Conservation (phyloP, 2,113 vertebrate genomes). For the Sinocyclocheilus anshuiensis region DNA sequence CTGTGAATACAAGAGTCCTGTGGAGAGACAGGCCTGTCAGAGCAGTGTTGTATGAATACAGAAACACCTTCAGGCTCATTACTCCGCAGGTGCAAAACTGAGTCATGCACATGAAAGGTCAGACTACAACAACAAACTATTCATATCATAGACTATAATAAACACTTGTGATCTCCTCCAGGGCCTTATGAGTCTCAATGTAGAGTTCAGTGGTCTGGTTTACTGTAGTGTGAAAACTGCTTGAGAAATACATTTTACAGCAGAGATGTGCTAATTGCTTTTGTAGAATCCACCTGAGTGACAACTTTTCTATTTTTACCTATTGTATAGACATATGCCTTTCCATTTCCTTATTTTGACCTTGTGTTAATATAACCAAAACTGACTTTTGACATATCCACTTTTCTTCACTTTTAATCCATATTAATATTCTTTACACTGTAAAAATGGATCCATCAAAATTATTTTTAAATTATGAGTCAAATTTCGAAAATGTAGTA, state of each 20-base stretch:
- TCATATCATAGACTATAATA: conserved; percentile 31
- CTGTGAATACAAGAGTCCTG: neutral
- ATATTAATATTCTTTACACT: neutral
- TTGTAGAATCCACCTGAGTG: neutral
- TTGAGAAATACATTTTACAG: neutral
- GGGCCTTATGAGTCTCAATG: neutral
- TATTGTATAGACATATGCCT: neutral
- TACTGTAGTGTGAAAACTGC: conserved; percentile 3
- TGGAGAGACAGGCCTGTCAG: neutral
- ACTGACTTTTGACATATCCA: neutral
- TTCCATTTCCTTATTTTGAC: neutral
- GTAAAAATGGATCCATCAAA: neutral
- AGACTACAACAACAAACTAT: conserved; percentile 16
- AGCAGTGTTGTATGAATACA: conserved; percentile 9
- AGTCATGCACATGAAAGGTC: conserved; percentile 44
- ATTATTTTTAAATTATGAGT: neutral
- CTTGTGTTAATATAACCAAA: neutral
- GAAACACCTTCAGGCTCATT: conserved; percentile 30
- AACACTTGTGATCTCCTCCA: neutral
- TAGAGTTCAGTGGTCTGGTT: conserved; percentile 11
- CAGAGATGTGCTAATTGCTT: conserved; percentile 3
- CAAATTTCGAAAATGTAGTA: neutral
- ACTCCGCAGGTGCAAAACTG: conserved; percentile 38
- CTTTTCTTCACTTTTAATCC: neutral
- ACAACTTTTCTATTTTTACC: neutral